phyloP scores from a whole-genome alignment of 23 tunicate species.

The Styela plicata region DNA sequence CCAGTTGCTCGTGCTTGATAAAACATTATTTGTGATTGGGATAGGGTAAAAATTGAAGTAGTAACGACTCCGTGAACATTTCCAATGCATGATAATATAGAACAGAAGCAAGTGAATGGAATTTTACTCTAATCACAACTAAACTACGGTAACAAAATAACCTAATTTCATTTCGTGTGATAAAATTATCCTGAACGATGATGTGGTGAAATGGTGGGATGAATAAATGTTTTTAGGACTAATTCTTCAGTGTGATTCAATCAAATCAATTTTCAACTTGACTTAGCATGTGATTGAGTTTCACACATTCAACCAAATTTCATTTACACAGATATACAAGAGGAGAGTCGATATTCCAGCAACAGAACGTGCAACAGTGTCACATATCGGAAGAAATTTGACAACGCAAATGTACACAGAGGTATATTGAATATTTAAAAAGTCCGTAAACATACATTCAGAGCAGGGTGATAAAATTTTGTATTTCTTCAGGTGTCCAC shows the following conservation, averaged over 20 bases:
- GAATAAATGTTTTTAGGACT: neutral
- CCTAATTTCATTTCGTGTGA: neutral
- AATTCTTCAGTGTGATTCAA: too few relatives aligned
- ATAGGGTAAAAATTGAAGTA: too few relatives aligned
- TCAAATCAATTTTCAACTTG: neutral
- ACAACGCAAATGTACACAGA: constrained; percentile 16
- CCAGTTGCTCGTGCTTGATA: too few relatives aligned
- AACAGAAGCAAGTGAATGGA: too few relatives aligned
- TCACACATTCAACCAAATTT: neutral
- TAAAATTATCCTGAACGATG: neutral
- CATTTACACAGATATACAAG: neutral
- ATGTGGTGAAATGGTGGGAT: neutral
- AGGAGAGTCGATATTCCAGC: neutral
- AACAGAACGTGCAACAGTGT: constrained; percentile 5
- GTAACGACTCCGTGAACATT: too few relatives aligned
- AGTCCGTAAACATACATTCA: too few relatives aligned
- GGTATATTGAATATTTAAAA: constrained; percentile 1
- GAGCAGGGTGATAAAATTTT: too few relatives aligned
- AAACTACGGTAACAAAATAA: too few relatives aligned
- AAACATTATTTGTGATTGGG: too few relatives aligned
- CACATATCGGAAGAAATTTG: neutral
- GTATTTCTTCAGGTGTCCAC: too few relatives aligned
- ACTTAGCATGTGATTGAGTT: neutral
- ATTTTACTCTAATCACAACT: too few relatives aligned
- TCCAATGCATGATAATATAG: too few relatives aligned